phyloP scores from a whole-genome alignment of 2,888 invertebrate genomes.

The Cheilosia impressa region DNA sequence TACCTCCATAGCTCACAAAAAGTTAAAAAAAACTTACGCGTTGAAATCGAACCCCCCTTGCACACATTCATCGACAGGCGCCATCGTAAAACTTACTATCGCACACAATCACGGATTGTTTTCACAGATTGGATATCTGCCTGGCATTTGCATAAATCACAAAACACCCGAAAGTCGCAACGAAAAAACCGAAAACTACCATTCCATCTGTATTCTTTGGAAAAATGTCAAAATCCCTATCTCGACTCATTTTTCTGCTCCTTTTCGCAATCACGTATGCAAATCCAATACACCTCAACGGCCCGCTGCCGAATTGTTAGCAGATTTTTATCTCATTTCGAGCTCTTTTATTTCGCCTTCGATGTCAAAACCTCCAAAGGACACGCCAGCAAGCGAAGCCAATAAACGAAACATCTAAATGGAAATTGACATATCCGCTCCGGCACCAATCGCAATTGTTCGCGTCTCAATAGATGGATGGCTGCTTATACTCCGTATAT shows the following conservation, averaged over 20 bases:
- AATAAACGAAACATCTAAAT: constrained; percentile 75
- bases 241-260: constrained; percentile 52
- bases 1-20: too few species aligned
- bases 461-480: constrained; percentile 50
- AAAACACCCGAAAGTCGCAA: constrained; percentile 29
- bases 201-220: too few species aligned
- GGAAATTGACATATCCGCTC: constrained; percentile 74
- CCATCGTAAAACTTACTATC: constrained; percentile 46
- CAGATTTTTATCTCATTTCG: constrained; percentile 51
- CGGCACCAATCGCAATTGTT: constrained; percentile 54
- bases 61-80: constrained; percentile 11
- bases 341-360: constrained; percentile 44
- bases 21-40: too few species aligned
- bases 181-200: constrained; percentile 7
- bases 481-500: constrained; percentile 26
- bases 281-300: constrained; percentile 40
- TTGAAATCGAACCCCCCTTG: too few species aligned
- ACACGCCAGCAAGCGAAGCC: constrained; percentile 53
- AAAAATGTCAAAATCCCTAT: constrained; percentile 68
- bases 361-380: constrained; percentile 64
- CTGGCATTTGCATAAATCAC: constrained; percentile 65
- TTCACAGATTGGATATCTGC: constrained; percentile 38
- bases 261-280: constrained; percentile 52
- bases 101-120: constrained; percentile 59
- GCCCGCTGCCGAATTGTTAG: constrained; percentile 60